Evolutionary conservation across 2,888 invertebrate genomes (phyloP), one percentile per base, ranked within the genome.

Genomic region (Chrysodeixis includens): DNA sequence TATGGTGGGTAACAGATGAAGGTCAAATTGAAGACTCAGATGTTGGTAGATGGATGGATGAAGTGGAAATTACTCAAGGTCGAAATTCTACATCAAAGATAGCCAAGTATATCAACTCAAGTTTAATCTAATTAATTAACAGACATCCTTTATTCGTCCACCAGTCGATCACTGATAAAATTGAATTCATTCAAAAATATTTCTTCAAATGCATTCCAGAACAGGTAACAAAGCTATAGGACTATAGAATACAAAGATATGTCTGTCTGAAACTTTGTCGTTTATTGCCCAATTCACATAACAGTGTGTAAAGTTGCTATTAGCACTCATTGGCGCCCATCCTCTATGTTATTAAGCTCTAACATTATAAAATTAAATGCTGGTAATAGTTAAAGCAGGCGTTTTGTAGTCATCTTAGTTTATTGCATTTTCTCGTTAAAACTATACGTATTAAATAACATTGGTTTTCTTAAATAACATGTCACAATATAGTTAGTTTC

Each of bases 271-370:
- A 66, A 65, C 64, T 40, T 65, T 40, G 44, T 35, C 30, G 56
- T 69, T 78, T 74, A 78, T 78, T 69, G 59, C 56, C 30, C 57
- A 73, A 76, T 73, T 79, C 58, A 73, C 65, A 67, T 30, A 26
- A 49, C 12, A 55, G 8, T 67, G 69, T 64, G 59, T 69, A 73
- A 56, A 56, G 56, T 59, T 22, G 30, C 32, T 10, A 66, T 76
- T 74, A 78, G 46, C 69, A 46, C 26, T 40, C 6, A 62, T 76
- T 74, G 74, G 46, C 69, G 46, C 30, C 22, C 6, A 62, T 76
- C 32, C 59, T 51, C 30, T 53, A 10, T 35, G 10, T 30, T 49
- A 49, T 49, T 49, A 57, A 16, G 16, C 56, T 61, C 55, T 61
- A 56, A 46, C 52, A 26, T 61, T 68, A 40, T 56, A 63, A 58